A percentile compares a stretch with the other conserved stretches of the same genome.
Evolutionary conservation across 1,140 invertebrate genomes (phyloP).

Genomic region (Contarinia nasturtii): DNA sequence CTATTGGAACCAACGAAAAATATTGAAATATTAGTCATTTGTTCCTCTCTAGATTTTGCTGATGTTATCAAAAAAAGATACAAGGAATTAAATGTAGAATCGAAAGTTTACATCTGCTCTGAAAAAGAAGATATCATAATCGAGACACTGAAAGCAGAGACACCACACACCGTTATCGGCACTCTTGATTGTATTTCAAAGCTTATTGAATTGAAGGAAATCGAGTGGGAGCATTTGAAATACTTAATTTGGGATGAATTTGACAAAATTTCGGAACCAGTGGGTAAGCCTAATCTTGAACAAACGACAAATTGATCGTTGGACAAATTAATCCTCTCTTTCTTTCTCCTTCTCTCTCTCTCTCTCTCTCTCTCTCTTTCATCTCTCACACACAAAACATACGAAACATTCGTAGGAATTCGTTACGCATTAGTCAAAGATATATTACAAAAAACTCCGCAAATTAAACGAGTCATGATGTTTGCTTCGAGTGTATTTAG

Average conservation of each 20-base stretch:
- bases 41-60: slow-evolving; percentile 92
- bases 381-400: no score
- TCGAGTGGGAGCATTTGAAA: slow-evolving; percentile 86
- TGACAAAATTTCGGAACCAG: slow-evolving; percentile 94
- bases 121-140: slow-evolving; percentile 98
- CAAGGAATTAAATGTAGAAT: slow-evolving; percentile 90
- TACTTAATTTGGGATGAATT: slow-evolving; percentile 98
- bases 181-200: slow-evolving; percentile 93
- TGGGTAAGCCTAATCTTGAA: slow-evolving; percentile 55
- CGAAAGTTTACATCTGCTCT: slow-evolving; percentile 91
- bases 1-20: slow-evolving; percentile 91
- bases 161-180: slow-evolving; percentile 94
- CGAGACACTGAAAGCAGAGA: slow-evolving; percentile 81
- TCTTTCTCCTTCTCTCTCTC: no score
- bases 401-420: no score
- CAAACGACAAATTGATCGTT: no score
- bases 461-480: slow-evolving; percentile 99
- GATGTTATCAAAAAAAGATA: slow-evolving; percentile 99
- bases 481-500: slow-evolving; percentile 98
- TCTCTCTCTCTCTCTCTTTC: no score
- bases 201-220: slow-evolving; percentile 72
- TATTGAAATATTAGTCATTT: slow-evolving; percentile 94
- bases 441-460: slow-evolving; percentile 95
- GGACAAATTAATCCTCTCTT: no score
- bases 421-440: no score